Evolutionary conservation across 1,140 invertebrate genomes (phyloP).

Genomic region (Ectropis grisescens): DNA sequence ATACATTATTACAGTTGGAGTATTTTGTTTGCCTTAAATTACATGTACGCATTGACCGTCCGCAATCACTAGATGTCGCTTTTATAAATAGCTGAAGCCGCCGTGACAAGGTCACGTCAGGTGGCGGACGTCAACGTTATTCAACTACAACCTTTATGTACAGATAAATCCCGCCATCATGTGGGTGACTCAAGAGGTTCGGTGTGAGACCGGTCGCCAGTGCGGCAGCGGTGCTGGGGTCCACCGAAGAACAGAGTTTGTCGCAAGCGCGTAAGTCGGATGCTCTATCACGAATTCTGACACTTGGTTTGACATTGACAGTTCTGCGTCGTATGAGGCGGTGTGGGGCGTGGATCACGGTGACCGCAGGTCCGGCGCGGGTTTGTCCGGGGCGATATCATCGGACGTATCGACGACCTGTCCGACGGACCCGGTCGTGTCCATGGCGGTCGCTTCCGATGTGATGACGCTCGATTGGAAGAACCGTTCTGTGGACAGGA

Average conservation of each 20-base stretch:
- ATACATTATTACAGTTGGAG: constrained; percentile 56
- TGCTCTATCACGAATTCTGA: no score
- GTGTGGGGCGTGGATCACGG: constrained; percentile 41
- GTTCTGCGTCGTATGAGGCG: background rate
- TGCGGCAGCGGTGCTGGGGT: constrained; percentile 55
- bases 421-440: constrained; percentile 36
- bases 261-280: no score
- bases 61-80: constrained; percentile 24
- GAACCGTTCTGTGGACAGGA: constrained; percentile 47
- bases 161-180: no score
- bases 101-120: constrained; percentile 10
- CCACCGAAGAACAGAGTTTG: constrained; percentile 45
- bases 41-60: constrained; percentile 18
- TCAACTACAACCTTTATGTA: no score
- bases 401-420: constrained; percentile 34
- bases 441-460: constrained; percentile 56
- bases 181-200: no score
- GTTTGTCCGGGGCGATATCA: constrained; percentile 52
- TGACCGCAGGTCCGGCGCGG: constrained; percentile 54
- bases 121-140: constrained; percentile 19
- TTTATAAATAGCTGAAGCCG: constrained; percentile 6
- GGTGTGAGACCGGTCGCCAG: constrained; percentile 56
- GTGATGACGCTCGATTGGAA: constrained; percentile 68
- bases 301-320: no score
- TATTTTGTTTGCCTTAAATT: constrained; percentile 42